Conservation (phyloP, 2,888 invertebrate genomes). For the Caenorhabditis uteleia region DNA sequence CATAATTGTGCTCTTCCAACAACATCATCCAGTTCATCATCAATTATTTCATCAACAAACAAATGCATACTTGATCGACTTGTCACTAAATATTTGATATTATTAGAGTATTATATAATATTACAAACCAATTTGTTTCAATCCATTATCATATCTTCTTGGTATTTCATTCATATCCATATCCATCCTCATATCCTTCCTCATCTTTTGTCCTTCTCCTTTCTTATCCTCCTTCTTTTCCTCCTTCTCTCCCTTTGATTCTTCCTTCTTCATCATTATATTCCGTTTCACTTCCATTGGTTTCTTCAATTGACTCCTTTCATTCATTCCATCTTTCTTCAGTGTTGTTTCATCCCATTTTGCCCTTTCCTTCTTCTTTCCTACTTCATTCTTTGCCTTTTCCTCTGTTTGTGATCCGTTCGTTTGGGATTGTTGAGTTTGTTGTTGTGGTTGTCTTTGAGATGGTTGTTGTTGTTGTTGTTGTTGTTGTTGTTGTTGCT, state of each 20-base stretch:
- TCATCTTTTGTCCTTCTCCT: conserved; percentile 8
- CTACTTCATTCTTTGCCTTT: neutral
- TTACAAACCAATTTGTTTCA: conserved; percentile 14
- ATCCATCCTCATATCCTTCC: too few species aligned
- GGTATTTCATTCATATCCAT: conserved; percentile 30
- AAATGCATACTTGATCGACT: conserved; percentile 30
- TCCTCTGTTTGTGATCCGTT: conserved; percentile 1
- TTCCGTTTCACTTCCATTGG: too few species aligned
- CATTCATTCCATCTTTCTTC: too few species aligned
- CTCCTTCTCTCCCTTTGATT: too few species aligned
- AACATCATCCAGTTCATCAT: conserved; percentile 27
- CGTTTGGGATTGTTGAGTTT: too few species aligned
- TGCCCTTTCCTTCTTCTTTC: neutral
- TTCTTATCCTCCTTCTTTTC: neutral
- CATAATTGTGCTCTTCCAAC: conserved; percentile 30
- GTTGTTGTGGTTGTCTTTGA: too few species aligned
- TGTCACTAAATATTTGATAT: conserved; percentile 18
- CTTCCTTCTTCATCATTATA: too few species aligned
- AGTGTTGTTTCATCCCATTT: too few species aligned
- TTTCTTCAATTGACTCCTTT: too few species aligned
- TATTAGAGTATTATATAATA: neutral
- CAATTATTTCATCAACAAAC: conserved; percentile 25
- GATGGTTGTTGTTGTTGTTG: too few species aligned
- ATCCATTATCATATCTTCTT: conserved; percentile 7
- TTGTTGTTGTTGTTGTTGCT: too few species aligned